Evolutionary conservation across 2,888 invertebrate species (phyloP), one percentile per base, ranked within the genome.

Genomic region (Drosophila eohydei): DNA sequence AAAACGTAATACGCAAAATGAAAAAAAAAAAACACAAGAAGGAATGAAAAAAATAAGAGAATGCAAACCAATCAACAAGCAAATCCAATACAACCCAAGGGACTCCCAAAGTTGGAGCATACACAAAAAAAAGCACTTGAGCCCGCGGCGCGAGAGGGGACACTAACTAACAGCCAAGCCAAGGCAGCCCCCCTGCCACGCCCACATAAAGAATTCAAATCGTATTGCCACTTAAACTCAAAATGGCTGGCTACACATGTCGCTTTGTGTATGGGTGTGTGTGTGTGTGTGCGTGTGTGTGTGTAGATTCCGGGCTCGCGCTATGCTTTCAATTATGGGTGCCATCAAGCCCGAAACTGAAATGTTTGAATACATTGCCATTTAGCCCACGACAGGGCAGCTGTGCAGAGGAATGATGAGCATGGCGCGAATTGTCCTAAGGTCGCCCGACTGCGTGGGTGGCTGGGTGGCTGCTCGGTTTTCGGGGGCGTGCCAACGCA

Each of bases 331-430:
- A 84, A 86, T 84, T 84, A 83, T 74, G 80, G 74, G 81, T 76
- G 67, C 74, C 81, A 86, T 83, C 74, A 81, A 83, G 82, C 83
- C 81, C 86, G 56, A 83, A 84, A 80, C 83, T 78, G 84, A 84
- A 86, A 83, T 84, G 84, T 86, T 86, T 84, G 84, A 84, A 86
- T 86, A 86, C 84, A 84, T 81, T 80, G 87, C 81, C 80, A 86
- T 83, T 84, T 86, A 78, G 81, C 50, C 69, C 61, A 69, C 43
- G 78, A 66, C 69, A 68, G 56, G 67, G 58, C 38, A 38, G 57
- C 71, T 63, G 48, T 52, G 41, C n/a, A 32, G 16, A 14, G 56
- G 38, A 59, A 65, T 65, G 68, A 77, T 68, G 77, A 66, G 56
- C 48, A 52, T 30, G 51, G 34, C 58, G 55, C 38, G 40, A 11